phyloP scores from a whole-genome alignment of 2,888 invertebrate genomes.

The Slavum lentiscoides region DNA sequence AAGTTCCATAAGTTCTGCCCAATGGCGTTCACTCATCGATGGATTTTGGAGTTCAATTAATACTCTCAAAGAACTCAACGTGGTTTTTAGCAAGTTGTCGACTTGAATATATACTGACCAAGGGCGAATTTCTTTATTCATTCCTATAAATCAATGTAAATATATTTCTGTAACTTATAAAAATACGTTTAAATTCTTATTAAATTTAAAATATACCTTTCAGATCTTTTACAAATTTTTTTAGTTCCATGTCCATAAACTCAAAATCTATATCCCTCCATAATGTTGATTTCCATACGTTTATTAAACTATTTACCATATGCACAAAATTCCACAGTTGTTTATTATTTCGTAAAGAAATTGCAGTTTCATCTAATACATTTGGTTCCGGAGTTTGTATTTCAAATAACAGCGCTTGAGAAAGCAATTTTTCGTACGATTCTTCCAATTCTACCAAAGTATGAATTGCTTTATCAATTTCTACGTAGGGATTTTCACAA shows the following conservation, averaged over 20 bases:
- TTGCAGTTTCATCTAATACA: constrained; percentile 72
- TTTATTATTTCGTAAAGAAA: constrained; percentile 76
- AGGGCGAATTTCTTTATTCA: constrained; percentile 68
- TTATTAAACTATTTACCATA: constrained; percentile 78
- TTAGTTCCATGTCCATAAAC: constrained; percentile 92
- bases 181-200: neutral
- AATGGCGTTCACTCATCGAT: constrained; percentile 89
- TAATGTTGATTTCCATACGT: constrained; percentile 89
- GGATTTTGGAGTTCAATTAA: constrained; percentile 94
- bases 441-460: constrained; percentile 72
- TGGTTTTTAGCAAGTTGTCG: constrained; percentile 84
- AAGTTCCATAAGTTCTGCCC: constrained; percentile 90
- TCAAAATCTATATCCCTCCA: constrained; percentile 95
- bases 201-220: constrained; percentile 63
- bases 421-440: constrained; percentile 69
- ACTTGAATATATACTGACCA: constrained; percentile 81
- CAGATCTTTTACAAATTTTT: constrained; percentile 84
- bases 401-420: constrained; percentile 82
- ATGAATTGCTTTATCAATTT: constrained; percentile 71
- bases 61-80: constrained; percentile 88
- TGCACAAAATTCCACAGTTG: constrained; percentile 88
- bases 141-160: constrained; percentile 58
- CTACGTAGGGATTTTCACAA: constrained; percentile 70
- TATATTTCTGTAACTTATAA: neutral
- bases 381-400: constrained; percentile 82